Conservation (phyloP, 35 echinoderm and acorn worm species). For the Heliocidaris erythrogramma region DNA sequence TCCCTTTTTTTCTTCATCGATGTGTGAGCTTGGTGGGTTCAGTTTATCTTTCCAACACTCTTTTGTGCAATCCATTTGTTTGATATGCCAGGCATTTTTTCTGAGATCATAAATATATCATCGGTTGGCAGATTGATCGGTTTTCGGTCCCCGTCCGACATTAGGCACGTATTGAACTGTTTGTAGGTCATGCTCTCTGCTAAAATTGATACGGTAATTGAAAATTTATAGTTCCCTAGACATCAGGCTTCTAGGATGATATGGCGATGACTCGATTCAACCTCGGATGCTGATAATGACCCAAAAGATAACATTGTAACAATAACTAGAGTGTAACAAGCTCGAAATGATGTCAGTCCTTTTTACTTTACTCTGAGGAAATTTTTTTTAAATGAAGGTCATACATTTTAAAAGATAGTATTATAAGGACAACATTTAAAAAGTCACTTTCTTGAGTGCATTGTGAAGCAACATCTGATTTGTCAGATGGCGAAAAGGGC, state of each 20-base stretch:
- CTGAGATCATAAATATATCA: constrained; percentile 18
- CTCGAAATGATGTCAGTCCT: not conserved
- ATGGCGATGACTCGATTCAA: not conserved
- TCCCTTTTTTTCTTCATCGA: not conserved
- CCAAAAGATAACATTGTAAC: not conserved
- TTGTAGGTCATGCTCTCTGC: not conserved
- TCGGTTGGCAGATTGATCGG: not conserved
- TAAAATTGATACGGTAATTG: constrained; percentile 18
- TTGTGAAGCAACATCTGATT: no score
- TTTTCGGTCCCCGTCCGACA: not conserved
- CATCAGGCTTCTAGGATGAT: not conserved
- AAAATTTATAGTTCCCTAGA: not conserved
- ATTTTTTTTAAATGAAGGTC: no score
- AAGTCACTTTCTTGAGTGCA: no score
- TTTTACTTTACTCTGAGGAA: not conserved
- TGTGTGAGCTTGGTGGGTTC: not conserved
- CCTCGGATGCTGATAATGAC: constrained; percentile 1
- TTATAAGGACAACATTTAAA: no score
- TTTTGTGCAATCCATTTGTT: not conserved
- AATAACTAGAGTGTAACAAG: not conserved
- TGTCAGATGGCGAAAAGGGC: no score
- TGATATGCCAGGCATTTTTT: not conserved
- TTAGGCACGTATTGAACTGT: not conserved
- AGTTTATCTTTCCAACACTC: not conserved
- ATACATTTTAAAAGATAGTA: no score